These are phyloP conservation scores for Neodiprion pinetum DNA, from an alignment of 1,140 invertebrate species.

Conservation along the genomic window DNA sequence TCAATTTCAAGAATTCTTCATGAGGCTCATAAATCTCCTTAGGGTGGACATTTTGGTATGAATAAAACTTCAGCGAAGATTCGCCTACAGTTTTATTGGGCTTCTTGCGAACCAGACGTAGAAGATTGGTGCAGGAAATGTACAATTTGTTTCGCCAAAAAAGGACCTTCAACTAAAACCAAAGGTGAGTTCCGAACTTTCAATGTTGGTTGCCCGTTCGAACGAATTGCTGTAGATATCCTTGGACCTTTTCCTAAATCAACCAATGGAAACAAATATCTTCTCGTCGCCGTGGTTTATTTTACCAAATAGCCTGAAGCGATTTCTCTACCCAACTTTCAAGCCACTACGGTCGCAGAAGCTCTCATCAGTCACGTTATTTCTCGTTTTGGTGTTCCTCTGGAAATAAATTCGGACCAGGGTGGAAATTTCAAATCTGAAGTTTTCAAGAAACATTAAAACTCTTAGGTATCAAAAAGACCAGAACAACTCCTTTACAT, in stretches of 20 bases:
- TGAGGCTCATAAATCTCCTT: too few relatives aligned
- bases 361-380: conserved; percentile 25
- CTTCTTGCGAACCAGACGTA: too few relatives aligned
- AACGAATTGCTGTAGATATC: conserved; percentile 34
- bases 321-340: conserved; percentile 26
- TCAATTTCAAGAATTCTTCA: too few relatives aligned
- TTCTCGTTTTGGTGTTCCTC: conserved; percentile 26
- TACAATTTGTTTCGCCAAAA: too few relatives aligned
- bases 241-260: conserved; percentile 29
- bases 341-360: conserved; percentile 25
- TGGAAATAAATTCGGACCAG: conserved; percentile 44
- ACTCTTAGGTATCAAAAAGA: conserved; percentile 38
- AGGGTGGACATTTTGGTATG: too few relatives aligned
- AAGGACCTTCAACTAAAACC: too few relatives aligned
- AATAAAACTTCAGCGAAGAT: too few relatives aligned
- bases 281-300: conserved; percentile 35
- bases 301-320: conserved; percentile 32
- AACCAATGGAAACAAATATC: conserved; percentile 28
- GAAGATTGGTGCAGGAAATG: too few relatives aligned
- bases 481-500: conserved; percentile 49
- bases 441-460: conserved; percentile 36
- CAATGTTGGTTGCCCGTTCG: conserved; percentile 26
- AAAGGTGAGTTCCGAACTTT: conserved; percentile 5
- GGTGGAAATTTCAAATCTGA: conserved; percentile 48
- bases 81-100: too few relatives aligned